Percentiles rank a stretch among this genome's conserved stretches.
phyloP scores from a whole-genome alignment of 2,797 vertebrate species.

The Epinephelus coioides region DNA sequence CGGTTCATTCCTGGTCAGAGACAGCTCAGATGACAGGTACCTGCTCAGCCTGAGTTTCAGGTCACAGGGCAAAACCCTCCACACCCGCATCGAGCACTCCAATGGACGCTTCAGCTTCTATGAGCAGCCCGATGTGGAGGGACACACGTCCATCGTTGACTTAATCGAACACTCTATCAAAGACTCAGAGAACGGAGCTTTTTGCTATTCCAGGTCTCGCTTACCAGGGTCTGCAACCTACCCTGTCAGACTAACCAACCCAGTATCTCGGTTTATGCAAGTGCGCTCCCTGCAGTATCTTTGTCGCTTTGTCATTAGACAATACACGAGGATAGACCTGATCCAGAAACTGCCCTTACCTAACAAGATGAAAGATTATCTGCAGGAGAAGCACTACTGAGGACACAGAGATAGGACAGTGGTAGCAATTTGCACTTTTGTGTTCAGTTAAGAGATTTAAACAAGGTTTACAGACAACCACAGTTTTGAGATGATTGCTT shows the following conservation, averaged over 20 bases:
- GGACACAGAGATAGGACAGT: constrained; percentile 83
- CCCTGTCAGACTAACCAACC: constrained; percentile 96
- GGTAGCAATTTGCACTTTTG: constrained; percentile 96
- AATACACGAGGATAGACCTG: constrained; percentile 98
- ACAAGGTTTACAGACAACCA: constrained; percentile 94
- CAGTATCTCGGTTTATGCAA: constrained; percentile 99
- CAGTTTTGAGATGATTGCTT: constrained; percentile 87
- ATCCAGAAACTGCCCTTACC: constrained; percentile 99
- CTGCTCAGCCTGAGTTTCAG: constrained; percentile 98
- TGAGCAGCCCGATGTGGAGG: constrained; percentile 98
- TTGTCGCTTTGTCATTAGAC: constrained; percentile 98
- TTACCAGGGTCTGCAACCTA: constrained; percentile 98
- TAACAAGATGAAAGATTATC: constrained; percentile 99
- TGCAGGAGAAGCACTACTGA: constrained; percentile 99
- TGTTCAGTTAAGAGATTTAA: constrained; percentile 90
- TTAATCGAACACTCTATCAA: constrained; percentile 98
- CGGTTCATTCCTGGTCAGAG: constrained; percentile 96
- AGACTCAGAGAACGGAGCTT: constrained; percentile 98
- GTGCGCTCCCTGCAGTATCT: constrained; percentile 98
- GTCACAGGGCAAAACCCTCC: constrained; percentile 97
- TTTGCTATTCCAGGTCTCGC: constrained; percentile 98
- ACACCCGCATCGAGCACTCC: constrained; percentile 98
- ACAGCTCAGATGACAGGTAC: constrained; percentile 98
- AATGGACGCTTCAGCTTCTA: constrained; percentile 99
- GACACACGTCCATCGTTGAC: constrained; percentile 98